These are phyloP conservation scores for Nycticorax nycticorax DNA, from an alignment of 2,113 vertebrate genomes.

Conservation along the genomic window DNA sequence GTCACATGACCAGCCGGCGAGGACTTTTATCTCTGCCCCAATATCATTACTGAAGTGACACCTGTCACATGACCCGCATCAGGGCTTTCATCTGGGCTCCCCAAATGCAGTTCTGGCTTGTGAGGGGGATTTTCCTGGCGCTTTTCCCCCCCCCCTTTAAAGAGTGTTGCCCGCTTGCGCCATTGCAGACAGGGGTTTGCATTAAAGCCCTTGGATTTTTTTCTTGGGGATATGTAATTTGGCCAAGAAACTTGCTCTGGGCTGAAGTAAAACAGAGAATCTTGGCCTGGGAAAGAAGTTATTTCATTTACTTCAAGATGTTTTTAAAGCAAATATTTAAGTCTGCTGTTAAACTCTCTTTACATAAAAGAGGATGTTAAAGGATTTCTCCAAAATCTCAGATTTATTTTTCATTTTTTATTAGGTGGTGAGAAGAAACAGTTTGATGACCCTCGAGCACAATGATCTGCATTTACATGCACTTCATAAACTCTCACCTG, in stretches of 20 bases:
- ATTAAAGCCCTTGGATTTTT: neutral
- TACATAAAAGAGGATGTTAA: neutral
- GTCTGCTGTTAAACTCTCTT: slow-evolving; percentile 38
- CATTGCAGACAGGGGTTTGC: neutral
- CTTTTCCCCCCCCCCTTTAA: neutral
- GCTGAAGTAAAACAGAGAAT: slow-evolving; percentile 3
- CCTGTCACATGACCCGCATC: slow-evolving; percentile 77
- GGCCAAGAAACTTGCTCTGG: neutral
- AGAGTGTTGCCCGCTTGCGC: slow-evolving; percentile 22
- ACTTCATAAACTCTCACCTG: slow-evolving; percentile 19
- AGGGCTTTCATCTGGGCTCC: slow-evolving; percentile 76
- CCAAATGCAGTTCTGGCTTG: slow-evolving; percentile 63
- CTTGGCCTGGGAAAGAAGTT: neutral
- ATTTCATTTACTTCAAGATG: neutral
- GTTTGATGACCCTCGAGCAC: neutral
- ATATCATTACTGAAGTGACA: slow-evolving; percentile 76
- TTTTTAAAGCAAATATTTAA: slow-evolving; percentile 58
- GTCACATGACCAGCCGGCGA: slow-evolving; percentile 68
- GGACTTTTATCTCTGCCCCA: slow-evolving; percentile 81
- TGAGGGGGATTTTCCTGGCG: neutral
- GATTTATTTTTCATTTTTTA: slow-evolving; percentile 26
- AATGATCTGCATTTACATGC: neutral
- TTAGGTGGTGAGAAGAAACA: slow-evolving; percentile 3
- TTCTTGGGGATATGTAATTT: slow-evolving; percentile 8
- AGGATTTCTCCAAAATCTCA: slow-evolving; percentile 22